Evolutionary conservation across 2,797 vertebrate genomes (phyloP).

Genomic region (Myotis pilosus): DNA sequence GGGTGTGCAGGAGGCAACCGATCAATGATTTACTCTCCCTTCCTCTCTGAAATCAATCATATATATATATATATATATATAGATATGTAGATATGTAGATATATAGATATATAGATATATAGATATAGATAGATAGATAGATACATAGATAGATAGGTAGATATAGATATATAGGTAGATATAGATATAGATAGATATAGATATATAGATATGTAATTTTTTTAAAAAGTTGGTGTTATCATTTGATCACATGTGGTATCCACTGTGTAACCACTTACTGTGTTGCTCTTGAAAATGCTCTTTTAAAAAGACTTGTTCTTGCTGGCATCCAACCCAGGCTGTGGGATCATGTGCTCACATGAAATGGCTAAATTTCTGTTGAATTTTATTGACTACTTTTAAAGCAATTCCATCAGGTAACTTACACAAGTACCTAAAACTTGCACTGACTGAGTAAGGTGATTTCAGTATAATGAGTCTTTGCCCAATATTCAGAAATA

Average conservation of each 20-base stretch:
- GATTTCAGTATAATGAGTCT: neutral
- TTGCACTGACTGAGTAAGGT: neutral
- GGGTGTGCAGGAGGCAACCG: too few relatives aligned
- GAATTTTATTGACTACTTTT: neutral
- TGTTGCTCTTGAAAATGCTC: neutral
- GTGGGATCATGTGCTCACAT: neutral
- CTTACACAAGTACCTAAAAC: neutral
- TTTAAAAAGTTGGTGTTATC: neutral
- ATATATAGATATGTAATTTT: too few relatives aligned
- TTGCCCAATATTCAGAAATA: constrained; percentile 17
- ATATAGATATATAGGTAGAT: too few relatives aligned
- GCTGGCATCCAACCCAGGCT: neutral
- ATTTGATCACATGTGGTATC: neutral
- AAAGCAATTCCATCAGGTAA: neutral
- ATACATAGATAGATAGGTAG: too few relatives aligned
- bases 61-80: too few relatives aligned
- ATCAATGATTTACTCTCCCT: too few relatives aligned
- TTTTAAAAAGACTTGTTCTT: neutral
- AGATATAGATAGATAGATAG: too few relatives aligned
- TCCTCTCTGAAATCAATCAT: too few relatives aligned
- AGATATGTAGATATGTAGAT: too few relatives aligned
- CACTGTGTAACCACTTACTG: neutral
- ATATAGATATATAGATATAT: too few relatives aligned
- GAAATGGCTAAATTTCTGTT: neutral
- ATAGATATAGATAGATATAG: too few relatives aligned